These are phyloP conservation scores for Drosophila kanapiae DNA, from an alignment of 1,140 invertebrate species.

Conservation along the genomic window DNA sequence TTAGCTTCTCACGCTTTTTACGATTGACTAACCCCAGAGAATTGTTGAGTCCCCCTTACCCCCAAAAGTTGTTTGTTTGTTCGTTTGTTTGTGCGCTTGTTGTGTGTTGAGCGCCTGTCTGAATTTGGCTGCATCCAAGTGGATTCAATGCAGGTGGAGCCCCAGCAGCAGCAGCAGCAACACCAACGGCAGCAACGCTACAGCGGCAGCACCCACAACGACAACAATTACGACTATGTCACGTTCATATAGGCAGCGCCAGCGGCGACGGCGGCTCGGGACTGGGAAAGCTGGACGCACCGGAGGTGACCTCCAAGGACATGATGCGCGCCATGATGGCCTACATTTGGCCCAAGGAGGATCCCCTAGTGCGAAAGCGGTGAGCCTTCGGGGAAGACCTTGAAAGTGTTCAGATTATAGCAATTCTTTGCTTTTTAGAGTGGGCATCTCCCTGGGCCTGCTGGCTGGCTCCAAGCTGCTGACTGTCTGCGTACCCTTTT, in stretches of 20 bases:
- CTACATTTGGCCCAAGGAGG: conserved; percentile 97
- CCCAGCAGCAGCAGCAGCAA: conserved; percentile 40
- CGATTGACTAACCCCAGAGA: conserved; percentile 29
- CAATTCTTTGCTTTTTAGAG: conserved; percentile 86
- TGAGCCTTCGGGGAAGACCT: background rate
- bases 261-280: conserved; percentile 88
- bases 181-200: conserved; percentile 44
- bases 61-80: conserved; percentile 50
- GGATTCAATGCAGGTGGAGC: conserved; percentile 74
- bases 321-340: conserved; percentile 95
- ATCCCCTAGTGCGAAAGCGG: conserved; percentile 75
- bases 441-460: conserved; percentile 93
- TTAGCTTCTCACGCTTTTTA: conserved; percentile 29
- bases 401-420: rapidly evolving
- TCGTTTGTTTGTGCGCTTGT: conserved; percentile 79
- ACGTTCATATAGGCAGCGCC: conserved; percentile 93
- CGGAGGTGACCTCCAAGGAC: conserved; percentile 89
- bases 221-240: conserved; percentile 89
- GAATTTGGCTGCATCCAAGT: conserved; percentile 84
- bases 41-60: conserved; percentile 30
- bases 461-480: conserved; percentile 93
- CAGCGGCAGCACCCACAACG: conserved; percentile 66
- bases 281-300: conserved; percentile 87
- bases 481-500: conserved; percentile 98
- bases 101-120: conserved; percentile 82